These are phyloP conservation scores for Tillus elongatus DNA, from an alignment of 2,888 invertebrate species.

Conservation along the genomic window DNA sequence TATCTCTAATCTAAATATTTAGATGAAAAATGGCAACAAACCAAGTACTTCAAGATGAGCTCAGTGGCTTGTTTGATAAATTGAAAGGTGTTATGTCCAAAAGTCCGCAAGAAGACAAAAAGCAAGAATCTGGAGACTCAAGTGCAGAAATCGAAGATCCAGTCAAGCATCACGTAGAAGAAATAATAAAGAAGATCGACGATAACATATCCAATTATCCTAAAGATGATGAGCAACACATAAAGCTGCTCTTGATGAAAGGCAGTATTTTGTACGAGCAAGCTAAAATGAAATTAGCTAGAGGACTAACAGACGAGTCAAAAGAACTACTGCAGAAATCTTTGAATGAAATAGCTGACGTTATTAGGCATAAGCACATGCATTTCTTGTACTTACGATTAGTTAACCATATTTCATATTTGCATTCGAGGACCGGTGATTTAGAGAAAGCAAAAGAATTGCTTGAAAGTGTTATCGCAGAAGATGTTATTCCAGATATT, in stretches of 20 bases:
- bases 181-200: no score
- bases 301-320: conserved; percentile 26
- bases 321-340: conserved; percentile 30
- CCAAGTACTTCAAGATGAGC: no score
- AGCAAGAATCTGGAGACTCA: no score
- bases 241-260: conserved; percentile 34
- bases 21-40: no score
- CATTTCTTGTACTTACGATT: conserved; percentile 48
- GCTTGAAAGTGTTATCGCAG: conserved; percentile 43
- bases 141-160: no score
- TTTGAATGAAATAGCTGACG: conserved; percentile 27
- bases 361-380: conserved; percentile 28
- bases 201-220: no score
- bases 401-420: conserved; percentile 50
- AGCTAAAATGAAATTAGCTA: conserved; percentile 33
- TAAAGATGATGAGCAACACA: conserved; percentile 21
- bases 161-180: no score
- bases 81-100: no score
- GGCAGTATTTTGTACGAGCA: conserved; percentile 36
- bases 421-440: conserved; percentile 47
- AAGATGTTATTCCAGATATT: conserved; percentile 24
- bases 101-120: no score
- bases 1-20: no score
- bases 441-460: conserved; percentile 43
- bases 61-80: no score